Percentiles rank a stretch among this genome's conserved stretches.
Evolutionary conservation across 2,888 invertebrate genomes (phyloP).

Genomic region (Tanypteryx hageni): DNA sequence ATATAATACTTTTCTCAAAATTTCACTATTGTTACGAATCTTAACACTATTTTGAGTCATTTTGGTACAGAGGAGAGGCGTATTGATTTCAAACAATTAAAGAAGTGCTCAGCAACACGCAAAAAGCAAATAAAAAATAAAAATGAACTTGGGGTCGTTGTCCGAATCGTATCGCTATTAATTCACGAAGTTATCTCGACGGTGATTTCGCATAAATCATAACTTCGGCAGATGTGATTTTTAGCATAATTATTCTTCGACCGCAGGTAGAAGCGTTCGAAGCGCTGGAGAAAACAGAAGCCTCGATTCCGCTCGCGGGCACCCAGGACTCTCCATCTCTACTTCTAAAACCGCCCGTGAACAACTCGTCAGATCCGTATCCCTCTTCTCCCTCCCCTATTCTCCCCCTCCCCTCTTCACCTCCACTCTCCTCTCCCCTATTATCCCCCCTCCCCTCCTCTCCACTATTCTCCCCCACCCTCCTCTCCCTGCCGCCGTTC

Average conservation of each 20-base stretch:
- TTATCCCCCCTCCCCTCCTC: background rate
- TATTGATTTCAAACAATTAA: too few species aligned
- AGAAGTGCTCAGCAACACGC: too few species aligned
- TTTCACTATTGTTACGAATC: too few species aligned
- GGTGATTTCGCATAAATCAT: background rate
- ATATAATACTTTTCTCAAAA: too few species aligned
- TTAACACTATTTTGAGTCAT: too few species aligned
- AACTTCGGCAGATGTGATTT: background rate
- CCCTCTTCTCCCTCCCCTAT: background rate
- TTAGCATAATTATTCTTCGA: slow-evolving; percentile 33
- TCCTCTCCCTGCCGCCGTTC: too few species aligned
- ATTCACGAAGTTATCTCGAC: too few species aligned
- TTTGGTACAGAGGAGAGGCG: too few species aligned
- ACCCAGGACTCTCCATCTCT: background rate
- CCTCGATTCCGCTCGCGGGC: slow-evolving; percentile 15
- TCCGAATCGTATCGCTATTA: too few species aligned
- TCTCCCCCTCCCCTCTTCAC: background rate
- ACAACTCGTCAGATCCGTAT: slow-evolving; percentile 50
- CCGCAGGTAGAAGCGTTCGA: background rate
- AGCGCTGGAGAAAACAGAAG: slow-evolving; percentile 10
- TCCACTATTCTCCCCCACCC: background rate
- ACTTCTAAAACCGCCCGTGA: slow-evolving; percentile 1
- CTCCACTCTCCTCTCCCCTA: background rate
- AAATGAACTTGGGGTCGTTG: too few species aligned
- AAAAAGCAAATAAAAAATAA: too few species aligned